Evolutionary conservation across 2,113 vertebrate species (phyloP).

Genomic region (Scomber japonicus): DNA sequence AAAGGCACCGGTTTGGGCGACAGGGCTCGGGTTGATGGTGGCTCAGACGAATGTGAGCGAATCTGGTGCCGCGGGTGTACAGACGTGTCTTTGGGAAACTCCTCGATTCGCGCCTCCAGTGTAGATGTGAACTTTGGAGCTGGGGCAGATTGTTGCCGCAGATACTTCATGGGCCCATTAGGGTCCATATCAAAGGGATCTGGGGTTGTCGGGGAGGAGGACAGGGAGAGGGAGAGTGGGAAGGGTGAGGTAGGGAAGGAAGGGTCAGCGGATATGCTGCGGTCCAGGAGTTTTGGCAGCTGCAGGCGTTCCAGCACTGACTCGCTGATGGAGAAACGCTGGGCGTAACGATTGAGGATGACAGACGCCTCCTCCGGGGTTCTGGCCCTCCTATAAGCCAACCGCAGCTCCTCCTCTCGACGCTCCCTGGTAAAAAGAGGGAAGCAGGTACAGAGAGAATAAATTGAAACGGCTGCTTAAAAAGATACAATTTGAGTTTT

Average conservation of each 20-base stretch:
- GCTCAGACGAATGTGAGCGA: constrained; percentile 83
- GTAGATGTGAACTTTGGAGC: constrained; percentile 94
- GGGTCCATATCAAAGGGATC: constrained; percentile 70
- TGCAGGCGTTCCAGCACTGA: constrained; percentile 92
- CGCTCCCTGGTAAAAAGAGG: constrained; percentile 83
- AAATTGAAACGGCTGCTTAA: background rate
- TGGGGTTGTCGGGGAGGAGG: constrained; percentile 81
- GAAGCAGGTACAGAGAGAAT: background rate
- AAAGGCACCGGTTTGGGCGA: constrained; percentile 90
- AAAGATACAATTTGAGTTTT: background rate
- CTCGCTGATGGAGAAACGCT: constrained; percentile 98
- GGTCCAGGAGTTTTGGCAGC: constrained; percentile 95
- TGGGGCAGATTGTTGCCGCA: constrained; percentile 93
- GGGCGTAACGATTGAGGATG: constrained; percentile 93
- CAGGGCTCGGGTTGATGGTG: constrained; percentile 85
- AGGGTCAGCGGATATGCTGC: constrained; percentile 94
- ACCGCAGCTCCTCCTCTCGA: constrained; percentile 91
- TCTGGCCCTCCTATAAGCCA: constrained; percentile 89
- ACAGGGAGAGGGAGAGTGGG: constrained; percentile 74
- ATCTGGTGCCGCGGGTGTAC: constrained; percentile 70
- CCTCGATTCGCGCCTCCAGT: constrained; percentile 90
- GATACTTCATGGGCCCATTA: constrained; percentile 87
- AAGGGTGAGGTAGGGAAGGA: constrained; percentile 78
- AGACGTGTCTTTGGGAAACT: constrained; percentile 67
- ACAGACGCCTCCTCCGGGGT: constrained; percentile 91